A percentile compares a stretch with the other conserved stretches of the same genome.
Conservation (phyloP, 2,888 invertebrate genomes). For the Hypena proboscidalis region DNA sequence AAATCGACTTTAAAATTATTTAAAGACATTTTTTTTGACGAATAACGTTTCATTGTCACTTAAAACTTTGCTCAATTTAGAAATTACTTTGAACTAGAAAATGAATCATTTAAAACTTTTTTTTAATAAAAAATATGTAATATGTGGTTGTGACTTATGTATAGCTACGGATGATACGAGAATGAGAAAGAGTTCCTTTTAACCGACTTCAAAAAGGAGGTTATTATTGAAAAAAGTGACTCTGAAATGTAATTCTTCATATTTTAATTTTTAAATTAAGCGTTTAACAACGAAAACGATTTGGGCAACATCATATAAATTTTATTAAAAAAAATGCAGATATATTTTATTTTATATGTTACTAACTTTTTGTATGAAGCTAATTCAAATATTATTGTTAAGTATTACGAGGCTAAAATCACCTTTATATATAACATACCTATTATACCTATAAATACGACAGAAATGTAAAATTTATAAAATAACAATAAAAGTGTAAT, state of each 20-base stretch:
- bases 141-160: constrained; percentile 79
- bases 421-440: constrained; percentile 62
- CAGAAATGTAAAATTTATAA: constrained; percentile 72
- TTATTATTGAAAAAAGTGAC: constrained; percentile 49
- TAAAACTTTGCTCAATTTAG: constrained; percentile 78
- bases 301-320: constrained; percentile 10
- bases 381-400: constrained; percentile 22
- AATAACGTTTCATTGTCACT: constrained; percentile 80
- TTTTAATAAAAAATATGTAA: constrained; percentile 52
- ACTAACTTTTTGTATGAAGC: constrained; percentile 28
- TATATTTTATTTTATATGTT: constrained; percentile 8
- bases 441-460: constrained; percentile 58
- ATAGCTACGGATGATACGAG: constrained; percentile 57
- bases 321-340: constrained; percentile 11
- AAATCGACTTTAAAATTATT: constrained; percentile 37
- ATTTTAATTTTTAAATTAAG: constrained; percentile 39
- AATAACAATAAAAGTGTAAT: constrained; percentile 75
- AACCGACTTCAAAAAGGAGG: no score
- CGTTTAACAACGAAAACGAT: constrained; percentile 50
- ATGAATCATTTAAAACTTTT: constrained; percentile 50
- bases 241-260: constrained; percentile 74
- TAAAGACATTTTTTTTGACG: constrained; percentile 44
- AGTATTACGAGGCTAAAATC: constrained; percentile 51
- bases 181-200: constrained; percentile 68
- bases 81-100: constrained; percentile 59